These are phyloP conservation scores for Entosphenus tridentatus DNA, from an alignment of 2,113 vertebrate genomes.

Conservation along the genomic window DNA sequence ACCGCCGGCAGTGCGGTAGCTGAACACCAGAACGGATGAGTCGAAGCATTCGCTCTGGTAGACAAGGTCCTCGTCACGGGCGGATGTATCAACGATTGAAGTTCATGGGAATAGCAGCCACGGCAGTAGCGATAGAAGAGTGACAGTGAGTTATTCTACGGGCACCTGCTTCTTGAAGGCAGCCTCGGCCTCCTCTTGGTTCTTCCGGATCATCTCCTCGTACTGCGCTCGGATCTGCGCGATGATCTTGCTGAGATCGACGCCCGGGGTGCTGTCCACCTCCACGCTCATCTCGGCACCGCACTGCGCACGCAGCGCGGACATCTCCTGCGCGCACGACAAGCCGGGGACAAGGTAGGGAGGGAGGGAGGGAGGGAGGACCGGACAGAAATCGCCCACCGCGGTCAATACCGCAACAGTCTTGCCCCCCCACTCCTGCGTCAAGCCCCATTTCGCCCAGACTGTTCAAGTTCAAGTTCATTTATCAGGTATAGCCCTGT, in stretches of 20 bases:
- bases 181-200: slow-evolving; percentile 34
- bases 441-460: too few relatives aligned
- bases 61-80: too few relatives aligned
- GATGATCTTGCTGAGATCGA: slow-evolving; percentile 28
- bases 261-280: slow-evolving; percentile 26
- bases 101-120: too few relatives aligned
- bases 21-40: too few relatives aligned
- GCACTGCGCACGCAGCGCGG: slow-evolving; percentile 19
- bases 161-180: slow-evolving; percentile 38
- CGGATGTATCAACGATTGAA: too few relatives aligned
- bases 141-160: too few relatives aligned
- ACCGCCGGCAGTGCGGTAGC: too few relatives aligned
- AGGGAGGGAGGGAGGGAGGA: too few relatives aligned
- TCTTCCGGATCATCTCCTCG: slow-evolving; percentile 32
- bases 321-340: slow-evolving; percentile 21
- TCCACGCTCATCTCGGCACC: slow-evolving; percentile 31
- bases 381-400: not conserved
- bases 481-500: not conserved
- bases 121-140: too few relatives aligned
- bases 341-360: not conserved
- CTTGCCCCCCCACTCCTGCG: too few relatives aligned
- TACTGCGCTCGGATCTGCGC: slow-evolving; percentile 34
- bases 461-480: not conserved
- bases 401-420: not conserved
- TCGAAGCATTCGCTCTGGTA: too few relatives aligned